These are phyloP conservation scores for Hermaeophaga mercurialis DNA, from an alignment of 2,888 invertebrate genomes.

Conservation along the genomic window DNA sequence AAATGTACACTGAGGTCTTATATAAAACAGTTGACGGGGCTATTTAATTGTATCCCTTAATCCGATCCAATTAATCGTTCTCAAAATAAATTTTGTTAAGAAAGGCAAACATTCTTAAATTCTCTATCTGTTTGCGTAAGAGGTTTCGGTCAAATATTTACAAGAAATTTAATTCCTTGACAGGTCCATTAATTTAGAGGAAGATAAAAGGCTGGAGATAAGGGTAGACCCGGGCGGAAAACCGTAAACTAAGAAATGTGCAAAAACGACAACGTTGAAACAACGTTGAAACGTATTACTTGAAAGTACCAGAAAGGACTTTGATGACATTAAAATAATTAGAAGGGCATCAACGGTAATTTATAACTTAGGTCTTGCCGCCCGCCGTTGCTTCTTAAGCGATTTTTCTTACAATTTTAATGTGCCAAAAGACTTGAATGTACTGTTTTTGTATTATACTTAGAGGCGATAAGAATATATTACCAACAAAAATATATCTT, in stretches of 20 bases:
- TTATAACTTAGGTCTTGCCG: slow-evolving; percentile 15
- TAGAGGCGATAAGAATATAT: too few species aligned
- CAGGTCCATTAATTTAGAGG: slow-evolving; percentile 37
- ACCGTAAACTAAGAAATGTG: slow-evolving; percentile 31
- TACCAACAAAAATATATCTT: too few species aligned
- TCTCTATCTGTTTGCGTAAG: slow-evolving; percentile 19
- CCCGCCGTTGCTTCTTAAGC: slow-evolving; percentile 1
- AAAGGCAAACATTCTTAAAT: slow-evolving; percentile 16
- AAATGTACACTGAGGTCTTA: too few species aligned
- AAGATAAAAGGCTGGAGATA: slow-evolving; percentile 29
- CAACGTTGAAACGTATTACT: slow-evolving; percentile 31
- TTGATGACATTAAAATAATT: slow-evolving; percentile 27
- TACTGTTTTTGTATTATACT: too few species aligned
- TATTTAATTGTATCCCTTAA: neutral
- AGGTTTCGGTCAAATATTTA: slow-evolving; percentile 29
- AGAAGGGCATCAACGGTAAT: slow-evolving; percentile 23
- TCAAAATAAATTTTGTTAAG: slow-evolving; percentile 14
- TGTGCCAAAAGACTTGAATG: too few species aligned
- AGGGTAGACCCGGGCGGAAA: slow-evolving; percentile 14
- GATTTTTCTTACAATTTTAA: slow-evolving; percentile 15
- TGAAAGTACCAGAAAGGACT: slow-evolving; percentile 29
- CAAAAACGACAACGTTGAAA: slow-evolving; percentile 30
- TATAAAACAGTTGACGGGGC: too few species aligned
- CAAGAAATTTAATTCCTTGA: slow-evolving; percentile 30
- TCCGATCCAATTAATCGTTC: slow-evolving; percentile 4